A percentile compares a stretch with the other conserved stretches of the same genome.
phyloP scores from a whole-genome alignment of 2,797 vertebrate genomes.

The Luscinia luscinia region DNA sequence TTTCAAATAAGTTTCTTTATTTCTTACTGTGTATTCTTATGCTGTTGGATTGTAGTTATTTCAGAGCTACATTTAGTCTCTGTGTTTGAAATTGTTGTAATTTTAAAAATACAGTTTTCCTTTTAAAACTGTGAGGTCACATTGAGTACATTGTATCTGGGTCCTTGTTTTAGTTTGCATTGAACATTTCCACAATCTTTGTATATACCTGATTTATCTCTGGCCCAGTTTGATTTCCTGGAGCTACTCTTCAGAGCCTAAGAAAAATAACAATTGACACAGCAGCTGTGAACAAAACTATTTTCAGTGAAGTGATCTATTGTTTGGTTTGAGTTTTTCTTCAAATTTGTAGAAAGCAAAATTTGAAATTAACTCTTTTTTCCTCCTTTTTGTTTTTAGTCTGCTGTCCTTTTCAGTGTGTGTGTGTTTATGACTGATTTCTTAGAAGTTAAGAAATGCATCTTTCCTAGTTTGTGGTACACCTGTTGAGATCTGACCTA shows the following conservation, averaged over 20 bases:
- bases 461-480: not conserved
- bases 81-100: not conserved
- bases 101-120: not conserved
- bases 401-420: not conserved
- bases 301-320: not conserved
- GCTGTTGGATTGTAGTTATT: not conserved
- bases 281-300: not conserved
- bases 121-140: not conserved
- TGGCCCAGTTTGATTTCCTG: not conserved
- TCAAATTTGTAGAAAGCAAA: not conserved
- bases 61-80: not conserved
- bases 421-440: not conserved
- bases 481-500: not conserved
- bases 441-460: not conserved
- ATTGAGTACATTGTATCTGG: not conserved
- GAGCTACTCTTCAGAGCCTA: not conserved
- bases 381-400: not conserved
- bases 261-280: not conserved
- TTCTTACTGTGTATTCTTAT: not conserved
- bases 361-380: not conserved
- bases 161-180: not conserved
- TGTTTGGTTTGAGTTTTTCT: not conserved
- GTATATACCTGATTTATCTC: not conserved
- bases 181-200: not conserved
- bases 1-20: not conserved